Conservation (phyloP, 2,113 vertebrate species). For the Campylomormyrus tamandua region DNA sequence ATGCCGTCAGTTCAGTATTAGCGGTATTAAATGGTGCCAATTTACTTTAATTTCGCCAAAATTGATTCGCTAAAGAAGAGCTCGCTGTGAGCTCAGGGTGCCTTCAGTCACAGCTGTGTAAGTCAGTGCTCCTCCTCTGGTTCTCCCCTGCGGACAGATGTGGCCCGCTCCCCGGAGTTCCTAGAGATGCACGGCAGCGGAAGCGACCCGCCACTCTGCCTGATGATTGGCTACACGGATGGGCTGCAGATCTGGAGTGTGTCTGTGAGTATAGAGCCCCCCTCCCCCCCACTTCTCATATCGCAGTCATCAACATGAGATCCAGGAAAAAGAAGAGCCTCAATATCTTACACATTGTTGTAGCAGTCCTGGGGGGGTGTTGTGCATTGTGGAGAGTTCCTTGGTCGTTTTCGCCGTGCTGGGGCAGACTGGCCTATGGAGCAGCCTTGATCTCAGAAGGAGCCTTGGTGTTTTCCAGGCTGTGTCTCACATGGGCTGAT, state of each 20-base stretch:
- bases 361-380: neutral
- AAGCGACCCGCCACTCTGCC: conserved; percentile 80
- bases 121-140: neutral
- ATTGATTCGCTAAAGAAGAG: neutral
- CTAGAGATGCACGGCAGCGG: conserved; percentile 82
- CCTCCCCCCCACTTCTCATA: neutral
- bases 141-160: conserved; percentile 57
- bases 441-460: neutral
- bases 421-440: neutral
- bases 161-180: conserved; percentile 81
- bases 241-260: conserved; percentile 96
- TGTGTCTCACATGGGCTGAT: neutral
- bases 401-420: neutral
- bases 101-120: neutral
- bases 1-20: neutral
- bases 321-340: neutral
- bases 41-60: neutral
- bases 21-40: neutral
- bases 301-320: neutral
- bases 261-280: conserved; percentile 69
- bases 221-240: conserved; percentile 89
- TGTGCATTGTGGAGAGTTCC: neutral
- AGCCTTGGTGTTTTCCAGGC: neutral
- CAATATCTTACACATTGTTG: neutral
- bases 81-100: neutral